Evolutionary conservation across 2,888 invertebrate genomes (phyloP).

Genomic region (Nemoura dubitans): DNA sequence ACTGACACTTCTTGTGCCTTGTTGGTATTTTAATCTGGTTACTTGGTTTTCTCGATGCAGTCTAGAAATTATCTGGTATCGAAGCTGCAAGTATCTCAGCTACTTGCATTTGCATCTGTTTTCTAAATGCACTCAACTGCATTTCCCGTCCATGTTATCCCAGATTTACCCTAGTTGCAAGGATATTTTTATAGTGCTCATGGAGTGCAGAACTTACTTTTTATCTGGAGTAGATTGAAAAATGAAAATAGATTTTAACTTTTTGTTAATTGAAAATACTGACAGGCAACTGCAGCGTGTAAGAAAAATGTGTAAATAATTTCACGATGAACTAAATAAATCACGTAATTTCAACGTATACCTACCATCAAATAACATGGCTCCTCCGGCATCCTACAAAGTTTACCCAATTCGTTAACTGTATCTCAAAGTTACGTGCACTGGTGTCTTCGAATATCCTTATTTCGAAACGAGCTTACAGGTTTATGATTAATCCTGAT

Average conservation of each 20-base stretch:
- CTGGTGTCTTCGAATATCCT: neutral
- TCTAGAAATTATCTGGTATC: slow-evolving; percentile 18
- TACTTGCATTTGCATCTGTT: neutral
- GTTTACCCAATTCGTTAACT: neutral
- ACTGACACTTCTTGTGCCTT: neutral
- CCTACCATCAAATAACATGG: too few species aligned
- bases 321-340: too few species aligned
- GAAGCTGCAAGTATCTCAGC: neutral
- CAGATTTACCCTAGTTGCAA: neutral
- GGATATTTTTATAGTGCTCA: too few species aligned
- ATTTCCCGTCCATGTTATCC: neutral
- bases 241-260: too few species aligned
- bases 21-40: neutral
- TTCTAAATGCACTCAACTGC: neutral
- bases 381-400: neutral
- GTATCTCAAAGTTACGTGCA: neutral
- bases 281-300: too few species aligned
- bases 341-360: too few species aligned
- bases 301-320: too few species aligned
- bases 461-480: neutral
- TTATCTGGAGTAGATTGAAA: too few species aligned
- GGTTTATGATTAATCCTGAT: neutral
- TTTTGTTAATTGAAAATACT: too few species aligned
- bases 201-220: too few species aligned
- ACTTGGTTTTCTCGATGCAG: slow-evolving; percentile 8